phyloP scores from a whole-genome alignment of 2,113 vertebrate species.

The Cyprinodon brontotheroides region DNA sequence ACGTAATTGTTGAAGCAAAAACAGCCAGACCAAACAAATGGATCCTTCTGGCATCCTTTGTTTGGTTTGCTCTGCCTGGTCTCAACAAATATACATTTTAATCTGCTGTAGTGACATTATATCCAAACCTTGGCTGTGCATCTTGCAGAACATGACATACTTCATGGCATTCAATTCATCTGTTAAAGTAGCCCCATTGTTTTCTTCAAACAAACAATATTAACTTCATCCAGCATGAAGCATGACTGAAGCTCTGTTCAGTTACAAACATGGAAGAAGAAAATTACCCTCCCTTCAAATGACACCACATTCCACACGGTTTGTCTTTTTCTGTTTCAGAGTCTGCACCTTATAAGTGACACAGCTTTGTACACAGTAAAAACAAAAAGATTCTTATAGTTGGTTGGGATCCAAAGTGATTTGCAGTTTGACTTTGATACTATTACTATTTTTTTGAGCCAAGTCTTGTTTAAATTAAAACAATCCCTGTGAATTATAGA shows the following conservation, averaged over 20 bases:
- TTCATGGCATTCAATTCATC: neutral
- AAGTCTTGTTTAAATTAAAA: no score
- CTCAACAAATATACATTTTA: neutral
- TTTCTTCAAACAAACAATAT: slow-evolving; percentile 5
- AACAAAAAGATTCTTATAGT: neutral
- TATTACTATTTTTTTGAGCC: no score
- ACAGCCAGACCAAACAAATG: neutral
- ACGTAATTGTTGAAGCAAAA: neutral
- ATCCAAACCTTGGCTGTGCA: neutral
- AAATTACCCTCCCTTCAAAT: slow-evolving; percentile 12
- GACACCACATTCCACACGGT: neutral
- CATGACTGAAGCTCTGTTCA: slow-evolving; percentile 15
- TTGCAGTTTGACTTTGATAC: neutral
- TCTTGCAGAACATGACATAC: neutral
- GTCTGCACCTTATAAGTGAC: neutral
- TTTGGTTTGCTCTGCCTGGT: neutral
- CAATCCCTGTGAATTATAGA: no score
- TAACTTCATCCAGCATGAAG: slow-evolving; percentile 13
- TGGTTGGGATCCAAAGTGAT: neutral
- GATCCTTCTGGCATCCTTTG: neutral
- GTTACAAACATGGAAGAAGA: slow-evolving; percentile 11
- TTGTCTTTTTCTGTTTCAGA: neutral
- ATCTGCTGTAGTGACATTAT: neutral
- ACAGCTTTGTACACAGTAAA: neutral
- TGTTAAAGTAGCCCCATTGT: neutral